Percentiles rank a stretch among this genome's conserved stretches.
Conservation (phyloP, 2,797 vertebrate genomes). For the Gadopsis bispinosus region DNA sequence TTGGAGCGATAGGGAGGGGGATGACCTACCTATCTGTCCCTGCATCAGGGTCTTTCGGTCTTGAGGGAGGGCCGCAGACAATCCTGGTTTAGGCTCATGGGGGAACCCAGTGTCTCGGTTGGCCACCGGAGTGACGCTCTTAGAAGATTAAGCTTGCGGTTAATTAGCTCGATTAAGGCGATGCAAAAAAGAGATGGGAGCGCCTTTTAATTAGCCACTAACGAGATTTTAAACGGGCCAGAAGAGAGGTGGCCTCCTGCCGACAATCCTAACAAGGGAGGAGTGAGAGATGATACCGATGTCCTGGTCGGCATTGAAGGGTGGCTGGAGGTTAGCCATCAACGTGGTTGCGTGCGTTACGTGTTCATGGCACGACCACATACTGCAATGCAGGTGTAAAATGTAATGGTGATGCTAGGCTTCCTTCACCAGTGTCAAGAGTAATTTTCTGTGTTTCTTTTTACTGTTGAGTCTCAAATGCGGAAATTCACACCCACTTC, state of each 20-base stretch:
- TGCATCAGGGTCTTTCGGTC: conserved; percentile 72
- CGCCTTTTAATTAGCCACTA: conserved; percentile 86
- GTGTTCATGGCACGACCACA: neutral
- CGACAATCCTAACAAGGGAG: conserved; percentile 71
- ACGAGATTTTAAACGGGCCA: conserved; percentile 87
- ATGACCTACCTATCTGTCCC: conserved; percentile 77
- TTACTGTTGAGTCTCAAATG: conserved; percentile 17
- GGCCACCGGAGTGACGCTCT: conserved; percentile 78
- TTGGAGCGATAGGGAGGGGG: conserved; percentile 44
- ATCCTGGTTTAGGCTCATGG: conserved; percentile 72
- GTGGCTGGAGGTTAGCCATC: conserved; percentile 60
- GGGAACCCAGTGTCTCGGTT: conserved; percentile 74
- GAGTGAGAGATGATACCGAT: conserved; percentile 57
- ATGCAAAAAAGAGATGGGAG: conserved; percentile 80
- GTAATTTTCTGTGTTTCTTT: conserved; percentile 20
- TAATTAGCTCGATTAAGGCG: conserved; percentile 85
- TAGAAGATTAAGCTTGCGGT: conserved; percentile 83
- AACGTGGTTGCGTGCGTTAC: conserved; percentile 17
- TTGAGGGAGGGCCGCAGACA: conserved; percentile 74
- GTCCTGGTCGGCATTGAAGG: conserved; percentile 63
- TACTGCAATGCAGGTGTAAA: neutral
- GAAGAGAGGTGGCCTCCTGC: conserved; percentile 80
- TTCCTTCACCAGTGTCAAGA: neutral
- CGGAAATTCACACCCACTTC: conserved; percentile 7
- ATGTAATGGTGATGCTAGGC: conserved; percentile 5